Base-by-base conservation (phyloP, 2,888 invertebrate species). In the Leucania comma region DNA sequence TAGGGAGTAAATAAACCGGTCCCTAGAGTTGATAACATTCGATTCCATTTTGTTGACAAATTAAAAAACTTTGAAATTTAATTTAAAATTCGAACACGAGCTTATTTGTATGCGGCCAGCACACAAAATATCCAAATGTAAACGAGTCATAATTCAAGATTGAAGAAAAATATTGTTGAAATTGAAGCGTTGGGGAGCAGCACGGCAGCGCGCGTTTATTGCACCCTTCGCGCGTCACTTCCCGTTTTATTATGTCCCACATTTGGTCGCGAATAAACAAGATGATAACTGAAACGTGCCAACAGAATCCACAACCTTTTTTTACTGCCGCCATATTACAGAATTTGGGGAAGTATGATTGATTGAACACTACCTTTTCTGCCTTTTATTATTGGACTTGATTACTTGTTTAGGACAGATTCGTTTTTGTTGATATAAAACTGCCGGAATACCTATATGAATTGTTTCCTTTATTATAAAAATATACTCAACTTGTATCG, bases 221-320 rank as follows among this genome's bases (percentile, higher is more conserved):
- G 82, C 78, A 82, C 66, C 82, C 82, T 82, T 78, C 73, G 66
- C 81, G 78, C 79, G 83, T 83, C 83, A 82, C 85, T 85, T 84
- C 83, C 76, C 86, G 77, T 87, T 88, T 89, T 85, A 85, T 84
- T 82, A 78, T 75, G 86, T 84, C 73, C 83, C 87, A 87, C 87
- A 86, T 89, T 89, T 85, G 85, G 87, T 82, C 83, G 80, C 87
- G 73, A 83, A 87, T 89, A 89, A 88, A 89, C 89, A 89, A 86
- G 83, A 87, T 84, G 86, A 85, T 89, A 85, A 86, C 88, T 82
- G 83, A 77, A 81, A 86, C 86, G 80, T 78, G 82, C 83, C 72
- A 73, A 76, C 77, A 66, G 81, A 83, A 82, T 85, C 83, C 82
- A 78, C 82, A 80, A 79, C 76, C 80, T 76, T 79, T 85, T 42